These are phyloP conservation scores for Lepidocyrtoides sp. DNA, from an alignment of 2,888 invertebrate species.

Conservation along the genomic window DNA sequence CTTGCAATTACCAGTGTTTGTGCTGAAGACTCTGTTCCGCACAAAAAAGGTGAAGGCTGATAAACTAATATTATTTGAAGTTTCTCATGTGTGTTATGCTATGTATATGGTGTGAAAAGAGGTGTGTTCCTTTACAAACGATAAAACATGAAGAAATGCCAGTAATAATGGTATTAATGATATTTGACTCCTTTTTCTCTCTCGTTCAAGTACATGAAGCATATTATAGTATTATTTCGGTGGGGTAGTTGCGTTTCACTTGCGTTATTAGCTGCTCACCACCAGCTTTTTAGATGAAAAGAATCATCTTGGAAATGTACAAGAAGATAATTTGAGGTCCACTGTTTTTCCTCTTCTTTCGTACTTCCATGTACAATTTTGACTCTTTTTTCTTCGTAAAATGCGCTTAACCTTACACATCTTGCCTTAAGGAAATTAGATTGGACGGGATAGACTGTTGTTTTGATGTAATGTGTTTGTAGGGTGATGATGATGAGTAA, in stretches of 20 bases:
- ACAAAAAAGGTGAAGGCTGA: slow-evolving; percentile 47
- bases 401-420: slow-evolving; percentile 10
- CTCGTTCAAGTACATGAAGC: background rate
- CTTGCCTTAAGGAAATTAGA: slow-evolving; percentile 35
- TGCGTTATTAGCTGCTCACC: slow-evolving; percentile 35
- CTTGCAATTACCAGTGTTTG: background rate
- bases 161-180: slow-evolving; percentile 82
- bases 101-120: slow-evolving; percentile 79
- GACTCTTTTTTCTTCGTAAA: slow-evolving; percentile 49
- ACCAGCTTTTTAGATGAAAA: slow-evolving; percentile 1
- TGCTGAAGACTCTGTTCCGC: background rate
- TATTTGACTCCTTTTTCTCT: slow-evolving; percentile 67
- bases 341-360: background rate
- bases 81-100: background rate
- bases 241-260: background rate
- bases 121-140: slow-evolving; percentile 75
- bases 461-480: slow-evolving; percentile 42
- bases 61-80: background rate
- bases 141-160: slow-evolving; percentile 81
- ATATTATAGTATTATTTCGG: background rate
- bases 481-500: slow-evolving; percentile 59
- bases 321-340: slow-evolving; percentile 16
- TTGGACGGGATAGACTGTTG: slow-evolving; percentile 12
- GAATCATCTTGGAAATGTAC: slow-evolving; percentile 7
- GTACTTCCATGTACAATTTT: background rate